Evolutionary conservation across 2,888 invertebrate species (phyloP), one percentile per base, ranked within the genome.

Genomic region (Leistus spinibarbis): DNA sequence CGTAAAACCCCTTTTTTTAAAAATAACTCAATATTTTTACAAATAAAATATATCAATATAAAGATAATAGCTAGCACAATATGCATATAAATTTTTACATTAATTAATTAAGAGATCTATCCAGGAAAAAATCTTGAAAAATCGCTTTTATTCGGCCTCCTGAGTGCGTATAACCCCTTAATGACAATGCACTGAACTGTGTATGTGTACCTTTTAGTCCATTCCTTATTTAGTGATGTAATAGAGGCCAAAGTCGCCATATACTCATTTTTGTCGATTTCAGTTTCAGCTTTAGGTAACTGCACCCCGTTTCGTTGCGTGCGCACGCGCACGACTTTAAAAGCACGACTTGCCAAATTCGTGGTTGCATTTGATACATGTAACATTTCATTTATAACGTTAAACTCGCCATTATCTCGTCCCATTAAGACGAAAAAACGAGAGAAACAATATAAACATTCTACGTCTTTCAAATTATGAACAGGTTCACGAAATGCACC

Each of bases 381-480:
- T 10, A 92, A 79, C 86, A 91, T 88, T 80, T 94, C 94, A 81
- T 93, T 92, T 1, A 86, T 81, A 69, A 94, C 91, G 77, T 88
- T 88, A 82, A 90, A 92, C 72, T 90, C 89, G 0, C 81, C 79
- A 0, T 85, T 85, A 22, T 87, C 85, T 3, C 81, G 81, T 0
- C 86, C 84, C 2, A 84, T 81, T 16, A 93, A 81, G 0, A 89
- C 86, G 69, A 92, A 88, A 0, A 90, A 90, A 56, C 91, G 85
- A 0, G 86, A 86, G 82, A 93, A 93, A 0, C 88, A 84, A 0
- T 90, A 81, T 0, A 88, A 63, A 54, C 86, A 86, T 69, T 89
- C 89, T 7, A 86, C 85, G 10, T 88, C 87, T 0, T 86, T 85
- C 4, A 89, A 77, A 0, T 84, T 82, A 2, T 86, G 85, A 0